These are phyloP conservation scores for Gymnopithys bicolor DNA, from an alignment of 2,797 vertebrate genomes.

Conservation along the genomic window DNA sequence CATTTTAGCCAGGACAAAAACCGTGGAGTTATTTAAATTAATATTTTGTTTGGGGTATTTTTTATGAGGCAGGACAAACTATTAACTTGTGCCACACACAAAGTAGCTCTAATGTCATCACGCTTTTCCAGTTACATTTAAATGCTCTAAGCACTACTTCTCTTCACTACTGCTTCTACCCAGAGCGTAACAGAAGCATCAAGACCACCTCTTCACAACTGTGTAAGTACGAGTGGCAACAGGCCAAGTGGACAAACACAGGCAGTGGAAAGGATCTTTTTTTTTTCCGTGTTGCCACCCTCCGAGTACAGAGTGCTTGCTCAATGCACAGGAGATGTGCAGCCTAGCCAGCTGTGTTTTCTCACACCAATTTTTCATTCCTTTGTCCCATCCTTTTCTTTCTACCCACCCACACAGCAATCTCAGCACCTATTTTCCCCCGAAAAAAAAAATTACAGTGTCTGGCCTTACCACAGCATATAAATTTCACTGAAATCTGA, in stretches of 20 bases:
- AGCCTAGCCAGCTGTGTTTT: not conserved
- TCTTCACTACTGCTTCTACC: not conserved
- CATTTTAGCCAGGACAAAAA: not conserved
- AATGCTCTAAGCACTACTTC: not conserved
- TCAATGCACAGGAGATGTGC: not conserved
- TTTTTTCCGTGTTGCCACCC: not conserved
- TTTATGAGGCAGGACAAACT: not conserved
- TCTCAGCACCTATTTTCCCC: not conserved
- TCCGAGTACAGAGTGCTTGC: not conserved
- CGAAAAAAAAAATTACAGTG: not conserved
- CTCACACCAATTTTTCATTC: not conserved
- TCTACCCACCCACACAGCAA: not conserved
- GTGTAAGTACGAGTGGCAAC: not conserved
- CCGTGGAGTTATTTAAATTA: not conserved
- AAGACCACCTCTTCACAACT: not conserved
- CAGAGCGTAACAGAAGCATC: not conserved
- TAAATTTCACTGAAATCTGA: not conserved
- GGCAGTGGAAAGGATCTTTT: fast-evolving
- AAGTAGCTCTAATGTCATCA: not conserved
- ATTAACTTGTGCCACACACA: not conserved
- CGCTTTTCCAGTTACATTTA: not conserved
- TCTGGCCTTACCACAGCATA: not conserved
- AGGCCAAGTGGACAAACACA: not conserved
- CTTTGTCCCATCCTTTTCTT: not conserved
- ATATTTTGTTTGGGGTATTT: fast-evolving